phyloP scores from a whole-genome alignment of 2,888 invertebrate genomes.

The Mamestra brassicae region DNA sequence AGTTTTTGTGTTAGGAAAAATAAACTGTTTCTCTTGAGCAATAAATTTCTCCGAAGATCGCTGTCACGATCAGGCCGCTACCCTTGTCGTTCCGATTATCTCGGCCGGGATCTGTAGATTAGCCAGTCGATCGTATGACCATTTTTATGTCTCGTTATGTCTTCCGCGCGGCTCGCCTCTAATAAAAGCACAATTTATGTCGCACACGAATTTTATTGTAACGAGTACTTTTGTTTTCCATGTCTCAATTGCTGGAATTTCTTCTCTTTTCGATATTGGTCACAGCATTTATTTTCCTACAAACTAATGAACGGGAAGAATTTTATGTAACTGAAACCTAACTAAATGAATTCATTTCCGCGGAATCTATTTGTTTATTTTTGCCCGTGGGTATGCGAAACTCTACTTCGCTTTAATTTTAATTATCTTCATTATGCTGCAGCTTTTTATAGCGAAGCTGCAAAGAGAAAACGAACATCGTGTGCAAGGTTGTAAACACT shows the following conservation, averaged over 20 bases:
- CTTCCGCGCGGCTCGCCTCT: constrained; percentile 59
- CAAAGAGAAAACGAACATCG: constrained; percentile 55
- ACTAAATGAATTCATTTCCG: constrained; percentile 34
- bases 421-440: constrained; percentile 56
- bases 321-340: constrained; percentile 18
- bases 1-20: constrained; percentile 52
- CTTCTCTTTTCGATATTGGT: constrained; percentile 13
- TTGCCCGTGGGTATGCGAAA: constrained; percentile 22
- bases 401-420: constrained; percentile 42
- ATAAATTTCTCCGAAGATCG: constrained; percentile 69
- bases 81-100: constrained; percentile 71
- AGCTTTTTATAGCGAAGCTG: constrained; percentile 41
- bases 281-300: constrained; percentile 8
- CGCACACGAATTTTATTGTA: constrained; percentile 56
- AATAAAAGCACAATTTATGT: constrained; percentile 68
- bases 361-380: constrained; percentile 21
- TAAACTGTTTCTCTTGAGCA: constrained; percentile 52
- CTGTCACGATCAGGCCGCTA: constrained; percentile 70
- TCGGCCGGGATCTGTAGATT: constrained; percentile 70
- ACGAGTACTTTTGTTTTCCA: constrained; percentile 42
- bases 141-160: constrained; percentile 69
- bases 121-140: constrained; percentile 68
- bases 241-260: constrained; percentile 23
- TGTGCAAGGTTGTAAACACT: constrained; percentile 41
- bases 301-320: constrained; percentile 7